Percentiles rank a stretch among this genome's conserved stretches.
Conservation (phyloP, 2,797 vertebrate species). For the Varecia variegata region DNA sequence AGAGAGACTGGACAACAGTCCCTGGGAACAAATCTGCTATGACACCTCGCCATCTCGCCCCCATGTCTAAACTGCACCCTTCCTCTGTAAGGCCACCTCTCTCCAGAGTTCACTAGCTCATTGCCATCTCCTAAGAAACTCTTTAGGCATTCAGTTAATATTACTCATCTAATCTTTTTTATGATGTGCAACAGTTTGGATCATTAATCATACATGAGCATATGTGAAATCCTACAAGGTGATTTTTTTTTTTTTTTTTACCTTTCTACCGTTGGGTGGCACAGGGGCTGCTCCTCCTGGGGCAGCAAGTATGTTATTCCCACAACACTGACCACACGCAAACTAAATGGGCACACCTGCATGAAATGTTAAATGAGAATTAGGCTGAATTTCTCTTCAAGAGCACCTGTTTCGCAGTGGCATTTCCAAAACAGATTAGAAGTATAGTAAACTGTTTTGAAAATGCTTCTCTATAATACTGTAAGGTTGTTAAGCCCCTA, state of each 20-base stretch:
- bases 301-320: conserved; percentile 98
- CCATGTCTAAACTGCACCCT: background rate
- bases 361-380: background rate
- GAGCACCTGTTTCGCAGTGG: background rate
- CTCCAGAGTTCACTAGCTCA: background rate
- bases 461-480: background rate
- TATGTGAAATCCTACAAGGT: background rate
- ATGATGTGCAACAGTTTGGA: background rate
- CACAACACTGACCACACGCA: conserved; percentile 97
- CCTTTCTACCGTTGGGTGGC: conserved; percentile 98
- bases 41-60: background rate
- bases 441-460: background rate
- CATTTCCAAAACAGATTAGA: background rate
- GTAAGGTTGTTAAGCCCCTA: background rate
- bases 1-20: background rate
- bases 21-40: background rate
- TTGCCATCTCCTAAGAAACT: background rate
- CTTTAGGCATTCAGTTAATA: background rate
- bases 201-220: background rate
- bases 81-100: background rate
- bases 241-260: conserved; percentile 72
- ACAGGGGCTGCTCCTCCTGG: conserved; percentile 96
- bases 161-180: background rate
- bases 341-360: conserved; percentile 96
- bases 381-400: background rate